Evolutionary conservation across 2,113 vertebrate genomes (phyloP), one percentile per base, ranked within the genome.

Genomic region (Pteruthius melanotis): DNA sequence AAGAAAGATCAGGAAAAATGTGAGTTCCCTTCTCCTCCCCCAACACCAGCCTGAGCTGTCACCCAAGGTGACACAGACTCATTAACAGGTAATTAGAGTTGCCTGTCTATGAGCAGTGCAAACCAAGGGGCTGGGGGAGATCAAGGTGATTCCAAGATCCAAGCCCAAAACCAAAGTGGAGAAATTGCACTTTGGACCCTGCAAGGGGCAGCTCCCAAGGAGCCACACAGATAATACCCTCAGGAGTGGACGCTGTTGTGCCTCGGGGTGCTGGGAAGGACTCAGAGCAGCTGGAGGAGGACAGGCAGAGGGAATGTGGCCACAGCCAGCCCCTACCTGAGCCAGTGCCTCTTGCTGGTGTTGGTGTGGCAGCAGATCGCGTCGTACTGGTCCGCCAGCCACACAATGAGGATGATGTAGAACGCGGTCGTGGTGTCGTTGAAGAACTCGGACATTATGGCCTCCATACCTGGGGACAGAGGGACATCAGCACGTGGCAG

Each of bases 331-430:
- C 30, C 93, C 14, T 63, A 99, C 99, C 99, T 98, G 86, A 99
- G 98, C 99, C 99, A 99, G 71, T 99, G 99, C 53, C 99, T 98
- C 96, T 99, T 99, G 98, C 99, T 99, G 15, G 99, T 99, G 93
- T 98, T 99, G 75, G 99, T 99, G 97, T 99, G 99, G 97, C 99
- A 99, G 96, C 99, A 99, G 97, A 99, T 99, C 5, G 99, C 99
- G 0, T 99, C 99, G 0, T 99, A 99, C 92, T 99, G 99, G 97
- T 99, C 99, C 0, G 99, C 99, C 94, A 99, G 96, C 99, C 99
- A 99, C 45, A 99, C 99, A 0, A 99, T 99, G n/a, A 99, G 99
- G 96, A 99, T 99, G 96, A 99, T 99, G 97, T 99, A 99, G 96
- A 99, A 99, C 0, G 99, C 99, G 0, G 99, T 99, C 1, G 99